These are phyloP conservation scores for Pipistrellus nathusii DNA, from an alignment of 2,797 vertebrate species.

Conservation along the genomic window DNA sequence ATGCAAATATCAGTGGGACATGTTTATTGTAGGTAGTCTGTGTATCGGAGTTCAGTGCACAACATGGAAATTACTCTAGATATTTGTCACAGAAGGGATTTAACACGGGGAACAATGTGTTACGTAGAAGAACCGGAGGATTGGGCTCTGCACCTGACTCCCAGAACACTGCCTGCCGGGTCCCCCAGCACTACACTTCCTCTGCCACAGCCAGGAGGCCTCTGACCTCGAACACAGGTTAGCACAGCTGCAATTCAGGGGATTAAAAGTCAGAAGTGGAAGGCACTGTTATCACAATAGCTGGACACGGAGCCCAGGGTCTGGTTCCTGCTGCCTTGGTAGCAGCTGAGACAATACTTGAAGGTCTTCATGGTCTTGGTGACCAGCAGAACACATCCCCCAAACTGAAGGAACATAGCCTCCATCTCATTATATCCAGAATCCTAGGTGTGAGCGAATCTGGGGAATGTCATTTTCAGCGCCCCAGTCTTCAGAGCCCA, in stretches of 20 bases:
- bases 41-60: not conserved
- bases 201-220: not conserved
- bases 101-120: not conserved
- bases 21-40: not conserved
- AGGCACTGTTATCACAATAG: not conserved
- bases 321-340: not conserved
- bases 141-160: not conserved
- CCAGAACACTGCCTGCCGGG: not conserved
- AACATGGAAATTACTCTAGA: not conserved
- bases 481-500: not conserved
- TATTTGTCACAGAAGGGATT: constrained; percentile 6
- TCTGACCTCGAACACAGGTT: not conserved
- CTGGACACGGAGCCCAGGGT: not conserved
- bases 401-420: not conserved
- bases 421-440: not conserved
- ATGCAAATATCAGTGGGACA: not conserved
- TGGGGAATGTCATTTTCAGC: not conserved
- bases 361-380: not conserved
- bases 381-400: not conserved
- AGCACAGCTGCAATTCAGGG: not conserved
- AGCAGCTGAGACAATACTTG: not conserved
- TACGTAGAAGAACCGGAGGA: not conserved
- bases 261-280: not conserved
- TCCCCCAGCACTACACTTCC: too few species aligned
- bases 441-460: not conserved